These are phyloP conservation scores for Nephotettix cincticeps DNA, from an alignment of 1,140 invertebrate species.

Conservation along the genomic window DNA sequence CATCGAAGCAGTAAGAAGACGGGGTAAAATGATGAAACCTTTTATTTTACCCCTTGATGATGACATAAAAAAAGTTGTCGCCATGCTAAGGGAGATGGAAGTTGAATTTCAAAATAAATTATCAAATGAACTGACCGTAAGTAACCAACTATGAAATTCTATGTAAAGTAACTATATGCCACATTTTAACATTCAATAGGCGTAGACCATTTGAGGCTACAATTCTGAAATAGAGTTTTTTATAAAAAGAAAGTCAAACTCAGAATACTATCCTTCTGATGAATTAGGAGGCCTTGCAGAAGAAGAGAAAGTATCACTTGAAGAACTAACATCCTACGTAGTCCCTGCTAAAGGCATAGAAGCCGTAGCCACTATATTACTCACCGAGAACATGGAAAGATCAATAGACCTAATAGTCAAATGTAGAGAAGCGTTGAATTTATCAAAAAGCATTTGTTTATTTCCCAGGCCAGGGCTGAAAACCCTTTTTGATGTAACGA, in stretches of 20 bases:
- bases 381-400: not conserved
- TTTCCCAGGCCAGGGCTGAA: not conserved
- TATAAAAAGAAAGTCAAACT: too few species aligned
- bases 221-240: not conserved
- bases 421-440: too few species aligned
- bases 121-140: too few species aligned
- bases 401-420: not conserved
- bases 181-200: not conserved
- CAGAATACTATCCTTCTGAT: not conserved
- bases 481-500: too few species aligned
- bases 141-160: slow-evolving; percentile 45
- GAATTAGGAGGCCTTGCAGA: not conserved
- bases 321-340: not conserved
- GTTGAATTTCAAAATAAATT: too few species aligned
- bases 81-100: too few species aligned
- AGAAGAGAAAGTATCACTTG: not conserved
- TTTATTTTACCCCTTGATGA: too few species aligned
- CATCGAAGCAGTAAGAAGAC: too few species aligned
- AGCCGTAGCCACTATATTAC: not conserved
- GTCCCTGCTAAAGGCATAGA: not conserved
- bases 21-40: too few species aligned
- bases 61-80: too few species aligned
- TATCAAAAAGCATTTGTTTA: not conserved
- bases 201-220: not conserved
- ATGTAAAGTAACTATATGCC: slow-evolving; percentile 39